Evolutionary conservation across 2,797 vertebrate species (phyloP).

Genomic region (Tenualosa thibaudeaui): DNA sequence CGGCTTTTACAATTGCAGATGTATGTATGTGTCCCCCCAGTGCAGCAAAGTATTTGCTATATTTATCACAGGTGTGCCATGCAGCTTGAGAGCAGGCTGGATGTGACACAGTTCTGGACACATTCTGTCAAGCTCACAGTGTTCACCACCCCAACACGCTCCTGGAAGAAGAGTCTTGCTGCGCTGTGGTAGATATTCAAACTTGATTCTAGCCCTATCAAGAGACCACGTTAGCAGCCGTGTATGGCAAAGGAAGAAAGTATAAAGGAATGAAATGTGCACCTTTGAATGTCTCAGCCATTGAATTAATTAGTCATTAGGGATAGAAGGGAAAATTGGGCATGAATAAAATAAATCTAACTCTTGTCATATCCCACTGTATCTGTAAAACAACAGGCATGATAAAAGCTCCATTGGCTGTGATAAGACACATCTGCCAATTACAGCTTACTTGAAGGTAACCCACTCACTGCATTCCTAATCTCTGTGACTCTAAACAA

Average conservation of each 20-base stretch:
- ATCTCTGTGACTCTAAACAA: background rate
- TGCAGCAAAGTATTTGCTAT: constrained; percentile 27
- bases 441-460: constrained; percentile 6
- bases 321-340: constrained; percentile 64
- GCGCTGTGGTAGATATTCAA: constrained; percentile 52
- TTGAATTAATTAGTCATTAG: constrained; percentile 48
- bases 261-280: constrained; percentile 52
- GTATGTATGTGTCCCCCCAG: background rate
- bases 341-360: constrained; percentile 46
- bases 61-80: constrained; percentile 46
- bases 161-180: constrained; percentile 57
- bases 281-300: constrained; percentile 76
- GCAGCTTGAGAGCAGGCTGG: constrained; percentile 28
- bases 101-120: constrained; percentile 17
- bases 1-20: background rate
- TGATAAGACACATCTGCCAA: constrained; percentile 10
- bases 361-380: background rate
- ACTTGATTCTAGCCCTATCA: constrained; percentile 56
- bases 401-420: background rate
- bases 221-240: constrained; percentile 60
- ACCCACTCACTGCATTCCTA: background rate
- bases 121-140: constrained; percentile 39
- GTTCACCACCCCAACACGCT: constrained; percentile 31
- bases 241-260: background rate
- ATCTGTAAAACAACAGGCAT: background rate